phyloP scores from a whole-genome alignment of 2,797 vertebrate genomes.

The Phaenicophaeus curvirostris region DNA sequence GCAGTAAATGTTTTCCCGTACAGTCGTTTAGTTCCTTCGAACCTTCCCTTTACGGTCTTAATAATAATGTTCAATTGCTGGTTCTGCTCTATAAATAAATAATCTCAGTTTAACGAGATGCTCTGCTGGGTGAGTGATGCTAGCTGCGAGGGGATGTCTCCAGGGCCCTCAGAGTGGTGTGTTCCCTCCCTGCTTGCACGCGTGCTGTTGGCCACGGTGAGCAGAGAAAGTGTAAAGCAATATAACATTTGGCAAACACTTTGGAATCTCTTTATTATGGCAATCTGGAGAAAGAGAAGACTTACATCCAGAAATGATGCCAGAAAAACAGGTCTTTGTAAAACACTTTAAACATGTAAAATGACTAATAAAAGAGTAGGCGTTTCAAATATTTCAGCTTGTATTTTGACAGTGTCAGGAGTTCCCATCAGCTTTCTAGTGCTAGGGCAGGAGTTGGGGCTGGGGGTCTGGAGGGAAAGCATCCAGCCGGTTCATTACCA shows the following conservation, averaged over 20 bases:
- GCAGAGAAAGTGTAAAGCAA: background rate
- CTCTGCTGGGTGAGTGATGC: background rate
- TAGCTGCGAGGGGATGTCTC: background rate
- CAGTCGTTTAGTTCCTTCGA: slow-evolving; percentile 13
- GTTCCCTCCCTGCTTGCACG: rapidly evolving
- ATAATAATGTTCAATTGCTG: slow-evolving; percentile 31
- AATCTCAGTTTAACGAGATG: background rate
- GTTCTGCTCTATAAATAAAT: slow-evolving; percentile 47
- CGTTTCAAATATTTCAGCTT: background rate
- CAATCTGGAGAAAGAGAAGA: background rate
- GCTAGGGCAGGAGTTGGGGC: background rate
- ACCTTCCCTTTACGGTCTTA: slow-evolving; percentile 36
- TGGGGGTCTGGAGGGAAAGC: rapidly evolving
- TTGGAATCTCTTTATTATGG: background rate
- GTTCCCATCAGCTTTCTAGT: background rate
- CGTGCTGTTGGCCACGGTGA: rapidly evolving
- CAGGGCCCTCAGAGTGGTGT: rapidly evolving
- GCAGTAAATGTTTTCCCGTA: slow-evolving; percentile 28
- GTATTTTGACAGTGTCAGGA: background rate
- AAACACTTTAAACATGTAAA: background rate
- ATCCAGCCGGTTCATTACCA: background rate
- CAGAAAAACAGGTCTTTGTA: background rate
- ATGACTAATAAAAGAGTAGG: background rate
- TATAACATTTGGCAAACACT: background rate
- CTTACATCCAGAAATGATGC: background rate